Base-by-base conservation (phyloP, 2,888 invertebrate species). In the Metallyticus violacea region DNA sequence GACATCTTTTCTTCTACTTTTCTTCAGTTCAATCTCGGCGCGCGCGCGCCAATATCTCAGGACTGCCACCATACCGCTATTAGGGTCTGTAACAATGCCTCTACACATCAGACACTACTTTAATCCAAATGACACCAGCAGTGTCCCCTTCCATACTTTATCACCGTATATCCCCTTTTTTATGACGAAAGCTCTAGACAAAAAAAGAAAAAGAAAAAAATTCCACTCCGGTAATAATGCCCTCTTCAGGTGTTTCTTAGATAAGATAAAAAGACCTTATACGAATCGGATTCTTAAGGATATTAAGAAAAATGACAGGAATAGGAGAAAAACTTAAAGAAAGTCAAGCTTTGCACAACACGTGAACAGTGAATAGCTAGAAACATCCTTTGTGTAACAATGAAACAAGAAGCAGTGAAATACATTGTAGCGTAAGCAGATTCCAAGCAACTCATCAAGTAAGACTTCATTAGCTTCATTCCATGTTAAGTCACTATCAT, bases 1-100 rank as follows among this genome's bases (percentile, higher is more conserved):
- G 86, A 87, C 87, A 87, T 87, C 87, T 86, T 87, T 85, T 85
- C 85, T 85, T 81, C 77, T 83, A 28, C 83, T 77, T 83, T 77
- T 62, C 40, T 77, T 77, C 28, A 29, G 83, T 83, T 77, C 83
- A 83, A 83, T 83, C 83, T 83, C 29, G 26, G 77, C 28, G 77
- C 77, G 77, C 83, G 29, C 77, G 77, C 83, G 29, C 83, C 83
- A 83, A 83, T 83, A 83, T 83, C 83, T 83, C 83, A 83, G 77
- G 27, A 26, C 77, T 77, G 26, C 83, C 77, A n/a, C 83, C 81
- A n/a, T 29, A 4, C 26, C n/a, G 62, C 76, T 77, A 83, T 83
- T 83, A 83, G 25, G 29, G 22, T 6, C 40, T 22, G 15, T 15
- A 7, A 83, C 83, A 83, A 83, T 83, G 30, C 30, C 27, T 79